Conservation (phyloP, 2,113 vertebrate species). For the Chaetura pelagica region DNA sequence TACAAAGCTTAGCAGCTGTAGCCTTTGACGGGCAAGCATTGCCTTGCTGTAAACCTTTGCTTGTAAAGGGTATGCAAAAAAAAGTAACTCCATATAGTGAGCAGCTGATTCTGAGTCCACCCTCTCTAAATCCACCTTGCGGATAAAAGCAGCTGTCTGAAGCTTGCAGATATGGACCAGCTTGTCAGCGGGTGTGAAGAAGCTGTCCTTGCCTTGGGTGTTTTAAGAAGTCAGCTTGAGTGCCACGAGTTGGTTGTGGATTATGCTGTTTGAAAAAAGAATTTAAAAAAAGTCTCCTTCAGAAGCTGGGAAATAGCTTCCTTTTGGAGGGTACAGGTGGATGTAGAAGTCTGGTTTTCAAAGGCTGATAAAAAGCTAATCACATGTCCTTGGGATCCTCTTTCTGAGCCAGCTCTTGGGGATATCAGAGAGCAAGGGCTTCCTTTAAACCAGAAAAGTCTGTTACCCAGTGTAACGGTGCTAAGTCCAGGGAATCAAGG, state of each 20-base stretch:
- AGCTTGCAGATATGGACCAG: background rate
- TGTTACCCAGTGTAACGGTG: fast-evolving
- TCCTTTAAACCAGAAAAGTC: background rate
- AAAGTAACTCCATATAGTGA: background rate
- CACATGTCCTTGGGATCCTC: background rate
- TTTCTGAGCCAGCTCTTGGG: background rate
- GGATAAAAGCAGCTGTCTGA: background rate
- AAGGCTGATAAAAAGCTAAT: background rate
- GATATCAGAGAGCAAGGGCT: background rate
- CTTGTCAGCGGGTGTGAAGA: background rate
- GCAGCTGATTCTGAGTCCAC: background rate
- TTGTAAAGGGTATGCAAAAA: background rate
- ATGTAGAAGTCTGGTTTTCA: background rate
- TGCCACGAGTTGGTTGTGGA: background rate
- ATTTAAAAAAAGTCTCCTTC: background rate
- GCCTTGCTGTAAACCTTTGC: background rate
- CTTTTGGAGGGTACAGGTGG: background rate
- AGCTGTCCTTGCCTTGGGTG: background rate
- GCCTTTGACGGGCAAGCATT: background rate
- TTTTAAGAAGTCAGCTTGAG: background rate
- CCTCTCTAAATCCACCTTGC: background rate
- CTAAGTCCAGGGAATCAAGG: background rate
- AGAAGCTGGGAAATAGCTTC: background rate
- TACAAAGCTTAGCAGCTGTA: background rate
- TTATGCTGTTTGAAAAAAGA: background rate